Percentiles rank a stretch among this genome's conserved stretches.
These are phyloP conservation scores for Triplophysa yarkandensis DNA, from an alignment of 2,797 vertebrate species.

Conservation along the genomic window DNA sequence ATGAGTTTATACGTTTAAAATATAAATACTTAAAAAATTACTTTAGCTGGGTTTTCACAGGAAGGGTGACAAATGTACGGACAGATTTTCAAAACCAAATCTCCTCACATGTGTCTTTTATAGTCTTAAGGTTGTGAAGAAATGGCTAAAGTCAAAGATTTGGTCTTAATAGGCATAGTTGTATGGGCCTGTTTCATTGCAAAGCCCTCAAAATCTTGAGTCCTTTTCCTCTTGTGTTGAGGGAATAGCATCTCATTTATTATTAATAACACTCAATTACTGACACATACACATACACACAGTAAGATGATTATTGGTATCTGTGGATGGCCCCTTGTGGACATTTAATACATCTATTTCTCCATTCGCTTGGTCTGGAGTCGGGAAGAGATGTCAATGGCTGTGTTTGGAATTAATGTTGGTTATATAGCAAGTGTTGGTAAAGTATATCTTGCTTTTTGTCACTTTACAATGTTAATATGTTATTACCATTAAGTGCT, in stretches of 20 bases:
- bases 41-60: too few species aligned
- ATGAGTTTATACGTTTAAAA: too few species aligned
- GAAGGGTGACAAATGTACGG: too few species aligned
- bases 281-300: constrained; percentile 29
- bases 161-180: constrained; percentile 21
- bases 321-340: background rate
- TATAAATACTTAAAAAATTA: too few species aligned
- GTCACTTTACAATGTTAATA: too few species aligned
- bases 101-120: background rate
- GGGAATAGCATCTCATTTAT: constrained; percentile 16
- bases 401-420: background rate
- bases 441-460: too few species aligned
- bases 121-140: constrained; percentile 6
- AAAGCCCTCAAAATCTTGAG: background rate
- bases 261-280: constrained; percentile 22
- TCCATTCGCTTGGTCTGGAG: background rate
- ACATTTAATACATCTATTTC: constrained; percentile 12
- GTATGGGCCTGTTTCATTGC: background rate
- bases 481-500: too few species aligned
- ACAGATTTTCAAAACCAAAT: background rate
- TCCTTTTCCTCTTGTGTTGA: background rate
- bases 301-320: constrained; percentile 6
- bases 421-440: background rate
- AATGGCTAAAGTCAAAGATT: constrained; percentile 42
- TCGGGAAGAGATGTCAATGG: background rate